These are phyloP conservation scores for Agrotis exclamationis DNA, from an alignment of 2,888 invertebrate species.

Conservation along the genomic window DNA sequence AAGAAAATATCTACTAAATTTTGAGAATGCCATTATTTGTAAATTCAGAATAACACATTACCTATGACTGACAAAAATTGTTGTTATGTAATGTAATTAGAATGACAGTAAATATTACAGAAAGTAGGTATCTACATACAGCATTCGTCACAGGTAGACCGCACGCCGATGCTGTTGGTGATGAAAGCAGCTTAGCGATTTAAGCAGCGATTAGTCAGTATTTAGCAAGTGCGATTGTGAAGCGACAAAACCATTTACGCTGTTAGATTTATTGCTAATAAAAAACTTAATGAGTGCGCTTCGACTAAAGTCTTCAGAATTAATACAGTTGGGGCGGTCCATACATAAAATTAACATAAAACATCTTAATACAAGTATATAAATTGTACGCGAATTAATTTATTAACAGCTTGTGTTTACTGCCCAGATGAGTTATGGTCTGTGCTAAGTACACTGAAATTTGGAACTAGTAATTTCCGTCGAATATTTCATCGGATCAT, in stretches of 20 bases:
- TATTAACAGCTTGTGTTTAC: slow-evolving; percentile 79
- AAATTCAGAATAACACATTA: slow-evolving; percentile 9
- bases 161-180: slow-evolving; percentile 36
- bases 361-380: slow-evolving; percentile 82
- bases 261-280: slow-evolving; percentile 84
- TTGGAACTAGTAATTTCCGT: slow-evolving; percentile 40
- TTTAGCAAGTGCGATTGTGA: slow-evolving; percentile 73
- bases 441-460: slow-evolving; percentile 54
- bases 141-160: slow-evolving; percentile 46
- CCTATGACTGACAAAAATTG: slow-evolving; percentile 2
- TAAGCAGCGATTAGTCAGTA: slow-evolving; percentile 68
- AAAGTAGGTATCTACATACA: not conserved
- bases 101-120: not conserved
- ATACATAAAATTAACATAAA: slow-evolving; percentile 88
- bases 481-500: slow-evolving; percentile 31
- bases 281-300: slow-evolving; percentile 82
- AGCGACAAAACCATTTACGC: slow-evolving; percentile 76
- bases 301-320: slow-evolving; percentile 74
- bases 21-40: not conserved
- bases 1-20: no score
- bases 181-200: slow-evolving; percentile 65
- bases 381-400: slow-evolving; percentile 82
- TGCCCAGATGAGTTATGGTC: slow-evolving; percentile 74
- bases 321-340: slow-evolving; percentile 79
- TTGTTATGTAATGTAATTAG: not conserved